Conservation (phyloP, 2,113 vertebrate genomes). For the Mastomys natalensis region DNA sequence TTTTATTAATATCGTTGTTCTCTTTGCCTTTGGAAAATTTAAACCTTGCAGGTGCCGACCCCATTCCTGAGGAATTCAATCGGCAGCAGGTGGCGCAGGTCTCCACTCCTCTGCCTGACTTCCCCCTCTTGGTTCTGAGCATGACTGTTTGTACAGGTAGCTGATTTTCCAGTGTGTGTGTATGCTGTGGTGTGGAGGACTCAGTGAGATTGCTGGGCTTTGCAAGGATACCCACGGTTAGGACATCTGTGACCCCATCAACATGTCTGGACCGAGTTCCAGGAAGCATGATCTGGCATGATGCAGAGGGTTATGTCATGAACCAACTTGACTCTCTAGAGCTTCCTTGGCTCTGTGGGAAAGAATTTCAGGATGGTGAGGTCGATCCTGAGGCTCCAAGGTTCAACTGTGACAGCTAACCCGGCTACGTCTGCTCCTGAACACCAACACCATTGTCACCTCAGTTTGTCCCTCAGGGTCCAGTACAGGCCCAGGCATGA, state of each 20-base stretch:
- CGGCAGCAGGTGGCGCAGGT: background rate
- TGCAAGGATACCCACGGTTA: background rate
- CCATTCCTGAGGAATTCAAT: background rate
- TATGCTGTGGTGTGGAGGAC: background rate
- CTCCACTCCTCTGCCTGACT: background rate
- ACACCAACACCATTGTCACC: too few species aligned
- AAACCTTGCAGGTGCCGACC: background rate
- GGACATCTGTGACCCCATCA: too few species aligned
- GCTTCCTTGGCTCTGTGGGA: background rate
- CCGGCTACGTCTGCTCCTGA: fast-evolving
- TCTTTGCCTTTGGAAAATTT: background rate
- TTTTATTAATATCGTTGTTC: background rate
- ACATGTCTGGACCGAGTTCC: background rate
- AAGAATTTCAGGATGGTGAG: background rate
- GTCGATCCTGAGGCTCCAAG: background rate
- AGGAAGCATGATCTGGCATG: background rate
- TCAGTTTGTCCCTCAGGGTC: too few species aligned
- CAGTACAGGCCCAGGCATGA: too few species aligned
- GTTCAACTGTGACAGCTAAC: background rate
- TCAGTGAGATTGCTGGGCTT: background rate
- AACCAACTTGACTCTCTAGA: background rate
- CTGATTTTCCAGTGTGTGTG: background rate
- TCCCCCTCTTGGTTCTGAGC: too few species aligned
- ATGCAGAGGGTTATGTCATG: background rate
- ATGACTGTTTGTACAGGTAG: fast-evolving